Evolutionary conservation across 2,113 vertebrate species (phyloP), one percentile per base, ranked within the genome.

Genomic region (Takifugu flavidus): DNA sequence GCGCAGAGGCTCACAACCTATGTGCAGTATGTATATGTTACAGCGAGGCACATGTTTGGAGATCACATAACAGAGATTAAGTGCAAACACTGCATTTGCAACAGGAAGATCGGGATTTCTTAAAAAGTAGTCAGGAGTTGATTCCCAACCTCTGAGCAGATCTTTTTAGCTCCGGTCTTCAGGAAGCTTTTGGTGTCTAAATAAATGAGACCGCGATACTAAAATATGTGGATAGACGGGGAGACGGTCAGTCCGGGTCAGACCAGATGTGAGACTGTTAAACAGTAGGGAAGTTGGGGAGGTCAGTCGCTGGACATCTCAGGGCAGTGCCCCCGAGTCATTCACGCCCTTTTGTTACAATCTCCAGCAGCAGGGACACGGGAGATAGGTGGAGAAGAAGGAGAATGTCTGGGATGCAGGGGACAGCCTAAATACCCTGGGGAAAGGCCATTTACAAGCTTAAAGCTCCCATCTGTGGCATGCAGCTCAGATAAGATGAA

Each of bases 401-500:
- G 81, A 51, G 80, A 73, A 77, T 79, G 83, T 86, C 78, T 86
- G 76, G 73, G 76, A 74, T 64, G 71, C 53, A 70, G 80, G 44
- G 83, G 83, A 80, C 74, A 67, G 68, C 46, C 72, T 80, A 69
- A 72, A 45, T 77, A 74, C 82, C 85, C 79, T 49, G 59, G 77
- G 88, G 81, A 70, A 75, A 70, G 60, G 20, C 61, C 86, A 80
- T 80, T 89, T 87, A 85, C 78, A 72, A 73, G 60, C 78, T 83
- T 86, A 80, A 64, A 79, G 70, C 74, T 58, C 67, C 62, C 77
- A 77, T 77, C 77, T 86, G 68, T 77, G 83, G 82, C 84, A 87
- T 82, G 82, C 78, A 67, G 69, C 52, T 78, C 62, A 87, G 85
- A 88, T 86, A 84, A 86, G 81, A 88, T 74, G 79, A 82, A 85